These are phyloP conservation scores for Centropyge bicolor DNA, from an alignment of 2,797 vertebrate species.

Conservation along the genomic window DNA sequence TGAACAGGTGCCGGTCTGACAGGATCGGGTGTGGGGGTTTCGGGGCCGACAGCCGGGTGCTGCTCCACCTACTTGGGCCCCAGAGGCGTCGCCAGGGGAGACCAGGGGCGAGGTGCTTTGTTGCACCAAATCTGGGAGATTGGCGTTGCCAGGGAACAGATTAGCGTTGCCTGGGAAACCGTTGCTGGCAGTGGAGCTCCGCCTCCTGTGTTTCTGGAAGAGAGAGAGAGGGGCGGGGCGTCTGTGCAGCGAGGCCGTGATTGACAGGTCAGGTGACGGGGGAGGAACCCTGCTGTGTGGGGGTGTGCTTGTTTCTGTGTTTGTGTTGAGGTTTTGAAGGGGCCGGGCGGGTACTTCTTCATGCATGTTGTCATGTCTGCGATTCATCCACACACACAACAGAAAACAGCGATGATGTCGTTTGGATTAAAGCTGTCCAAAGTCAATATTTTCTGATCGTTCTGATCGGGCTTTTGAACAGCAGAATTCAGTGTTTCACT, in stretches of 20 bases:
- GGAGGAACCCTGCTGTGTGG: neutral
- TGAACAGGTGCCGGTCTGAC: conserved; percentile 2
- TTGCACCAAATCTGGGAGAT: conserved; percentile 97
- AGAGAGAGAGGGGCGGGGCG: conserved; percentile 80
- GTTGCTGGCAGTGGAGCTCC: conserved; percentile 92
- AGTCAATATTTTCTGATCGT: neutral
- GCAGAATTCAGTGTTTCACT: no score
- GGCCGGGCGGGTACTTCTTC: neutral
- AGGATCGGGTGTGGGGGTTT: conserved; percentile 10
- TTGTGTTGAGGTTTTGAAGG: neutral
- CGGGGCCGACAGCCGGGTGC: conserved; percentile 7
- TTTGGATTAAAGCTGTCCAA: neutral
- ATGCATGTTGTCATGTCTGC: neutral
- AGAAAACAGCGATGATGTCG: no score
- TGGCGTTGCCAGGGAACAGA: conserved; percentile 93
- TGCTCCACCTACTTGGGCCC: conserved; percentile 84
- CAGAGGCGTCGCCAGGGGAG: conserved; percentile 91
- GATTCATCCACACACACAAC: conserved; percentile 3
- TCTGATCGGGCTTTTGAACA: neutral
- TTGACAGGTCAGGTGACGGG: conserved; percentile 51
- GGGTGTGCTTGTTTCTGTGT: conserved; percentile 17
- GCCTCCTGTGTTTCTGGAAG: conserved; percentile 92
- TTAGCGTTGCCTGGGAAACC: conserved; percentile 93
- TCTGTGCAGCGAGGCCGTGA: conserved; percentile 60
- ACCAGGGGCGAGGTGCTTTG: conserved; percentile 93